Evolutionary conservation across 2,113 vertebrate genomes (phyloP).

Genomic region (Probosciger aterrimus): DNA sequence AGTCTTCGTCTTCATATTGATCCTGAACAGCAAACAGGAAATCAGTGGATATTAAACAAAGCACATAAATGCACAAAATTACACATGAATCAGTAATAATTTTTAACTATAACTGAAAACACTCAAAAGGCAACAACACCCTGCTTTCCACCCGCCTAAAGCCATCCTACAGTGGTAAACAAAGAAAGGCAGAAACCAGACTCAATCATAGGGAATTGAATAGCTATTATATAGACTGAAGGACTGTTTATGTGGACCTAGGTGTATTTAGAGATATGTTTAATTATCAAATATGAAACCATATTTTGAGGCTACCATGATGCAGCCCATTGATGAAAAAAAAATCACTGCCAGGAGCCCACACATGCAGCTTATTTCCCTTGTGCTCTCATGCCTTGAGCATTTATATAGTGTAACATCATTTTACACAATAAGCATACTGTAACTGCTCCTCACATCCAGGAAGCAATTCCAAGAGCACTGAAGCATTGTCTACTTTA

Average conservation of each 20-base stretch:
- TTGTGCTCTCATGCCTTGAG: not conserved
- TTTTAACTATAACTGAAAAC: not conserved
- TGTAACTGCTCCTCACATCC: not conserved
- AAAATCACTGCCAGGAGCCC: not conserved
- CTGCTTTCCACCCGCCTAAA: not conserved
- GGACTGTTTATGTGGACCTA: not conserved
- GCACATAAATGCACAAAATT: not conserved
- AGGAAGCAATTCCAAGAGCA: not conserved
- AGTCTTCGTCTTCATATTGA: slow-evolving; percentile 95
- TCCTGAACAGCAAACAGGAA: slow-evolving; percentile 74
- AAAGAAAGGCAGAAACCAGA: not conserved
- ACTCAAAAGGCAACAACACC: not conserved
- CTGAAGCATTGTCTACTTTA: not conserved
- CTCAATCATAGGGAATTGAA: accelerated
- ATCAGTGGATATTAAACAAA: not conserved
- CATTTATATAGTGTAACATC: not conserved
- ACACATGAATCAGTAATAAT: not conserved
- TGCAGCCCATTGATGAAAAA: not conserved
- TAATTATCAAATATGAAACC: not conserved
- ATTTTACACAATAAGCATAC: not conserved
- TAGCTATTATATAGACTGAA: not conserved
- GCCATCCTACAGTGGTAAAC: not conserved
- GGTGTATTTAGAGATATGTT: not conserved
- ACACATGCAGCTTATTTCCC: not conserved
- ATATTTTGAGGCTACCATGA: not conserved